Conservation (phyloP, 2,113 vertebrate species). For the Gymnocephalus cernua region DNA sequence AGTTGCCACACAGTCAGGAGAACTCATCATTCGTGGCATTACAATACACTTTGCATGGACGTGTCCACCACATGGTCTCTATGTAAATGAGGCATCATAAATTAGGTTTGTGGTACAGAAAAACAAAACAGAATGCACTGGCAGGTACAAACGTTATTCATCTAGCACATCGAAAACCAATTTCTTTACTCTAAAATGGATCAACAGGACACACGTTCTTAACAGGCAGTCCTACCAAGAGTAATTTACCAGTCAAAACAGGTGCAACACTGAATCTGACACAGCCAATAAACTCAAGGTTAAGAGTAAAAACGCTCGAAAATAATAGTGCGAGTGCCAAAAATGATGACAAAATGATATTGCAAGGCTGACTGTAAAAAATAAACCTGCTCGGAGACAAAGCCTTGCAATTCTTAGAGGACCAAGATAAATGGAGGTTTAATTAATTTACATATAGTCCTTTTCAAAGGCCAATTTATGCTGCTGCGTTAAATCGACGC, state of each 20-base stretch:
- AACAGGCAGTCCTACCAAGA: neutral
- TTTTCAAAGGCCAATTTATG: too few relatives aligned
- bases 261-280: slow-evolving; percentile 3
- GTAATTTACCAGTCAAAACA: slow-evolving; percentile 44
- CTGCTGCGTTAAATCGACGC: too few relatives aligned
- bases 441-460: slow-evolving; percentile 2
- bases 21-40: neutral
- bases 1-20: neutral
- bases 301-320: slow-evolving; percentile 18
- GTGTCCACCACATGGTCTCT: neutral
- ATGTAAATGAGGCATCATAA: slow-evolving; percentile 18
- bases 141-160: neutral
- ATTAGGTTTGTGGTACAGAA: neutral
- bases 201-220: neutral
- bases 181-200: neutral
- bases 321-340: slow-evolving; percentile 19
- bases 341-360: slow-evolving; percentile 20
- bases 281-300: slow-evolving; percentile 37
- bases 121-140: slow-evolving; percentile 6
- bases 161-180: rapidly evolving
- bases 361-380: slow-evolving; percentile 2
- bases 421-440: neutral
- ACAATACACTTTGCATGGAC: slow-evolving; percentile 25
- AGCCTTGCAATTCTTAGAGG: slow-evolving; percentile 11
- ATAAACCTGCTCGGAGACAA: slow-evolving; percentile 15